Evolutionary conservation across 2,797 vertebrate genomes (phyloP).

Genomic region (Acipenser ruthenus): DNA sequence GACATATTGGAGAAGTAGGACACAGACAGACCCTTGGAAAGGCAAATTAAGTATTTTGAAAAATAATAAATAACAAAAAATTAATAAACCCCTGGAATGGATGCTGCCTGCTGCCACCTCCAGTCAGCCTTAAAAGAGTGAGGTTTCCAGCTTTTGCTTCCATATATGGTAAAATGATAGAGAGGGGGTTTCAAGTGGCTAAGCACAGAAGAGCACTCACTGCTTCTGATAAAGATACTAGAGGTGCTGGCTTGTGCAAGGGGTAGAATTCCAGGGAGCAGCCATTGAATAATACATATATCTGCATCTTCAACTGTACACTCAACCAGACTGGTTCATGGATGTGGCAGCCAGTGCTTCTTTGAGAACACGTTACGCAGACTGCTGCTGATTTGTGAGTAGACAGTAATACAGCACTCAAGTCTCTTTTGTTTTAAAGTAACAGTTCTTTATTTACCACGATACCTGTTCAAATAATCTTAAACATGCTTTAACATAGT

Average conservation of each 20-base stretch:
- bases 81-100: slow-evolving; percentile 31
- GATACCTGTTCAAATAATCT: no score
- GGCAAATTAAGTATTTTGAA: no score
- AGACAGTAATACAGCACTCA: neutral
- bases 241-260: slow-evolving; percentile 24
- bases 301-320: neutral
- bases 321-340: neutral
- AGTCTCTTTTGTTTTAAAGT: neutral
- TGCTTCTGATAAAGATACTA: slow-evolving; percentile 23
- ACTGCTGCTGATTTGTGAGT: neutral
- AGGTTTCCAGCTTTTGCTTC: slow-evolving; percentile 55
- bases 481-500: no score
- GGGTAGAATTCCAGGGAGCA: slow-evolving; percentile 15
- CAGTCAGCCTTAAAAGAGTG: slow-evolving; percentile 43
- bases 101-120: slow-evolving; percentile 44
- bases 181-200: slow-evolving; percentile 51
- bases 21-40: no score
- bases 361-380: neutral
- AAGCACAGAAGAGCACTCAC: slow-evolving; percentile 38
- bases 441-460: neutral
- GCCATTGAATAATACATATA: slow-evolving; percentile 15
- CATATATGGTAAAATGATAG: slow-evolving; percentile 75
- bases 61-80: neutral
- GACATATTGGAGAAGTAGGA: no score
- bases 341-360: neutral